phyloP scores from a whole-genome alignment of 2,888 invertebrate genomes.

The Phragmatobia fuliginosa region DNA sequence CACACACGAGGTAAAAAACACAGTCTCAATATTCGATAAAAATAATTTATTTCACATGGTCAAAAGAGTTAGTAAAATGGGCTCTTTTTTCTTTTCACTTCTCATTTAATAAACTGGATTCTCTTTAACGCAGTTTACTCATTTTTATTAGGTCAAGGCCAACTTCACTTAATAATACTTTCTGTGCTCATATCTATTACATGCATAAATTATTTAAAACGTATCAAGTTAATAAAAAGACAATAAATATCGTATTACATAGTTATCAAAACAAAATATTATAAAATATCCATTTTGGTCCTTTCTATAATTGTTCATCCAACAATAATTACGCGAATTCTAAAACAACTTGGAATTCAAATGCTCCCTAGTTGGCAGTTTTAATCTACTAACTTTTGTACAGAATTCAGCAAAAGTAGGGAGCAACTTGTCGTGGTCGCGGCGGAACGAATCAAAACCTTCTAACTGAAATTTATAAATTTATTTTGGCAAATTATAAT shows the following conservation, averaged over 20 bases:
- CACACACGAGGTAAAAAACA: too few species aligned
- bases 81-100: too few species aligned
- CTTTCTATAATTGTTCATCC: conserved; percentile 78
- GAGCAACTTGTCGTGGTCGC: conserved; percentile 82
- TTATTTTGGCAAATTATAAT: conserved; percentile 76
- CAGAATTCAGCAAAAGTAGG: conserved; percentile 81
- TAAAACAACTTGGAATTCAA: conserved; percentile 85
- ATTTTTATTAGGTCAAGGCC: neutral
- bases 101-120: too few species aligned
- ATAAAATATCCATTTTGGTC: conserved; percentile 69
- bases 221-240: neutral
- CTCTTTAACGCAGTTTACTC: neutral
- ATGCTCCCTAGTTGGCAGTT: conserved; percentile 85
- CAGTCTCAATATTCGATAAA: too few species aligned
- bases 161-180: neutral
- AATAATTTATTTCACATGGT: too few species aligned
- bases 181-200: neutral
- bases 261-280: conserved; percentile 60
- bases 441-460: conserved; percentile 80
- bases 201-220: neutral
- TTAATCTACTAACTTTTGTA: conserved; percentile 86
- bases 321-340: conserved; percentile 83
- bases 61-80: too few species aligned
- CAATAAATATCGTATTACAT: conserved; percentile 23
- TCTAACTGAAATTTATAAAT: conserved; percentile 79